phyloP scores from a whole-genome alignment of 2,797 vertebrate genomes.

The Pachyuromys duprasi region DNA sequence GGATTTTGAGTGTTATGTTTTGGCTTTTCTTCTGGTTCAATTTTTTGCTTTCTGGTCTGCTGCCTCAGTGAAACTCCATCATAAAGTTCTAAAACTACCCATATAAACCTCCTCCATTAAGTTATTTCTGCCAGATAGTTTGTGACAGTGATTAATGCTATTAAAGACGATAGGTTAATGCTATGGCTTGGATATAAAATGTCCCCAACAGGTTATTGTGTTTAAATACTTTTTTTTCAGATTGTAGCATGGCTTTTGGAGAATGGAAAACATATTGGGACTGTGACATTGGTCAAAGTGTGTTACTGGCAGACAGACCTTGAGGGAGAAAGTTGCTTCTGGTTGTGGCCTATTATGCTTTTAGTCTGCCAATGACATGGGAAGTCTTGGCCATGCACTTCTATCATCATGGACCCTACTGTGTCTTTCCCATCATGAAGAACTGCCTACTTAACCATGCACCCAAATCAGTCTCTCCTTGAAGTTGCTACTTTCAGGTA shows the following conservation, averaged over 20 bases:
- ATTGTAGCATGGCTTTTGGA: background rate
- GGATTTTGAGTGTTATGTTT: background rate
- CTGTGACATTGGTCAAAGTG: background rate
- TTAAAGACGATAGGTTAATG: no score
- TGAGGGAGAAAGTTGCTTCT: background rate
- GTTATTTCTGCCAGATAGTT: background rate
- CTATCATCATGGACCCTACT: background rate
- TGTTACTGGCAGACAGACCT: background rate
- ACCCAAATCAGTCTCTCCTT: background rate
- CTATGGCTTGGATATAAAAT: background rate
- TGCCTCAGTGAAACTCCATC: background rate
- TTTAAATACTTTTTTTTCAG: background rate
- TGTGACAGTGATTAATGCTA: background rate
- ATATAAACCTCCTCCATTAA: background rate
- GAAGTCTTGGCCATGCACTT: background rate
- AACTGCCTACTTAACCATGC: background rate
- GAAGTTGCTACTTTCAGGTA: background rate
- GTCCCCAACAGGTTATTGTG: background rate
- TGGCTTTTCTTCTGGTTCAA: background rate
- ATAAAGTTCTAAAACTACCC: background rate
- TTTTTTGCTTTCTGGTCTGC: background rate
- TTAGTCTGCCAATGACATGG: background rate
- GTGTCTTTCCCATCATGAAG: background rate
- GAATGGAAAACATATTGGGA: background rate
- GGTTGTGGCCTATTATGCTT: background rate